Evolutionary conservation across 2,113 vertebrate genomes (phyloP), one percentile per base, ranked within the genome.

Genomic region (Entomyzon cyanotis): DNA sequence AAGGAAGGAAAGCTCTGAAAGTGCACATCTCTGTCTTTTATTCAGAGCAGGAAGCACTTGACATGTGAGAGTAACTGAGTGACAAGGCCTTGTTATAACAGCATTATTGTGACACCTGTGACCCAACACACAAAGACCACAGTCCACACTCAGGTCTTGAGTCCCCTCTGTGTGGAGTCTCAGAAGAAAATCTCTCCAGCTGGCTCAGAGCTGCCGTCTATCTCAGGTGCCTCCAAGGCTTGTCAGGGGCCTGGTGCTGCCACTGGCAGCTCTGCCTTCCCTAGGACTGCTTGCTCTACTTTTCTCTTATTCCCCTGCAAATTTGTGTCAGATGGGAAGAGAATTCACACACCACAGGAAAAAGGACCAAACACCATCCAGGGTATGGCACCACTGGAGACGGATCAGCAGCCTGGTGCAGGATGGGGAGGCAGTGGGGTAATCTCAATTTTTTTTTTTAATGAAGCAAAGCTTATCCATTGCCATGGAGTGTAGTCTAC

Each of bases 41-140:
- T 77, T 74, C 70, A 42, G 84, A 93, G 76, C 65, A 62, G 73
- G 86, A 86, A 86, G 55, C 84, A 73, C 87, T 83, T 92, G 62
- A 68, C 17, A 33, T 25, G 77, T 80, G 89, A 89, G 83, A 91
- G 44, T 10, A 71, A 65, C 47, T 58, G 65, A 69, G 10, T 59
- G 37, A 41, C 59, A 93, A 47, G 76, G 37, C 37, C 33, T 18
- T 80, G 44, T 68, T 92, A 6, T 39, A 92, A 28, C 7, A 41
- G 62, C 49, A 19, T 69, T 94, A 13, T 31, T 70, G 46, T 49
- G 84, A 46, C 60, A 50, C 47, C 56, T 70, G 3, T 46, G 59
- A 87, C 41, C 63, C 53, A 37, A 20, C 20, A 33, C 41, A 49
- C 35, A 58, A 70, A 93, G 82, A 46, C 41, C 67, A 70, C 37